Conservation (phyloP, 2,113 vertebrate genomes). For the Odocoileus virginianus region DNA sequence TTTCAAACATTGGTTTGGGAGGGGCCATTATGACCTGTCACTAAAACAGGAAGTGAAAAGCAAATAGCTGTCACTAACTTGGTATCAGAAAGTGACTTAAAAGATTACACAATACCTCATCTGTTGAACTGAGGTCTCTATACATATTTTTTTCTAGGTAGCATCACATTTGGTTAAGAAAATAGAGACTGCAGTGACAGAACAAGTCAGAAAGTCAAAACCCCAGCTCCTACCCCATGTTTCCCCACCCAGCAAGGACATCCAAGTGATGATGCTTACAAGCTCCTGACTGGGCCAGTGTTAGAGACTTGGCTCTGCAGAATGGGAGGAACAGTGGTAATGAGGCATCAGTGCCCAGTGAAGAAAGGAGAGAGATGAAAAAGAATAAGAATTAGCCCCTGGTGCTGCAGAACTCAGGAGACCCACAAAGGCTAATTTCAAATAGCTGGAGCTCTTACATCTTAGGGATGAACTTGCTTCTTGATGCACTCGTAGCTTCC, state of each 20-base stretch:
- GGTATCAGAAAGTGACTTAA: conserved; percentile 41
- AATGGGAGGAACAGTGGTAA: conserved; percentile 58
- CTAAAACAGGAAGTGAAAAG: conserved; percentile 36
- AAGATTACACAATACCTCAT: not conserved
- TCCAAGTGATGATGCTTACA: not conserved
- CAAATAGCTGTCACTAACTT: not conserved
- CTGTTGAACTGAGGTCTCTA: not conserved
- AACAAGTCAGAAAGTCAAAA: not conserved
- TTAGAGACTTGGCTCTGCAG: not conserved
- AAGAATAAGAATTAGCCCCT: conserved; percentile 76
- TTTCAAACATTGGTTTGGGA: conserved; percentile 18
- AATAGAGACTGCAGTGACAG: conserved; percentile 26
- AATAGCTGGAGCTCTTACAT: conserved; percentile 68
- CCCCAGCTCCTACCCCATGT: not conserved
- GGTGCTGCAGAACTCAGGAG: conserved; percentile 68
- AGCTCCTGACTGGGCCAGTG: not conserved
- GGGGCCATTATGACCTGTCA: not conserved
- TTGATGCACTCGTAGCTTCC: conserved; percentile 61
- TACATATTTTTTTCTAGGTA: not conserved
- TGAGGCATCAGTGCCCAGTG: conserved; percentile 64
- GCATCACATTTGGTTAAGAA: conserved; percentile 18
- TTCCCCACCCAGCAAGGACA: not conserved
- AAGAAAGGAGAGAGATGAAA: conserved; percentile 74
- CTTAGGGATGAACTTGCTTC: conserved; percentile 66
- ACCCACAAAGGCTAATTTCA: conserved; percentile 74